A percentile compares a stretch with the other conserved stretches of the same genome.
These are phyloP conservation scores for Spinus pinus DNA, from an alignment of 2,797 vertebrate genomes.

Conservation along the genomic window DNA sequence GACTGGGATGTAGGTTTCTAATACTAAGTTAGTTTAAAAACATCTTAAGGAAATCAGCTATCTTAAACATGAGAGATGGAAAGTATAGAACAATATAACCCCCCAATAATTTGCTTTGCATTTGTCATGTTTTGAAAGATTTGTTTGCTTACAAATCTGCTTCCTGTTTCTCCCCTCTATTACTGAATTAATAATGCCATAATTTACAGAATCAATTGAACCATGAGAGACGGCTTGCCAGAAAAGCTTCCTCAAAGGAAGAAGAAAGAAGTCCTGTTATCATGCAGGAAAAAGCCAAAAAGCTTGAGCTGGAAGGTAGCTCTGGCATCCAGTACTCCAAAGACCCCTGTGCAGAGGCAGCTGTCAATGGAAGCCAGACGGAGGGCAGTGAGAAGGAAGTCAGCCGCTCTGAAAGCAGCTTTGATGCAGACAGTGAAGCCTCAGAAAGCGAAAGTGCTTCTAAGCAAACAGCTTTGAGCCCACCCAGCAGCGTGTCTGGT, in stretches of 20 bases:
- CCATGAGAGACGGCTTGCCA: conserved; percentile 77
- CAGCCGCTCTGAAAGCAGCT: conserved; percentile 87
- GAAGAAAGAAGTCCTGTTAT: conserved; percentile 77
- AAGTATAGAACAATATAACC: background rate
- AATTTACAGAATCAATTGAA: conserved; percentile 74
- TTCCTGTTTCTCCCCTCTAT: background rate
- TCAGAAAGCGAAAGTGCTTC: conserved; percentile 87
- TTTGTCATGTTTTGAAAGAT: background rate
- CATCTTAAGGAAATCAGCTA: background rate
- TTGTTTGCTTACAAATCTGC: background rate
- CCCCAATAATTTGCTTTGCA: background rate
- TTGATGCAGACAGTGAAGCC: conserved; percentile 93
- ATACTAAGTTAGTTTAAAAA: background rate
- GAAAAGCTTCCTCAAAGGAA: conserved; percentile 74
- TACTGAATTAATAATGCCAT: background rate
- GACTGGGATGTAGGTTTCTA: background rate
- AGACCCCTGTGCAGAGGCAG: background rate
- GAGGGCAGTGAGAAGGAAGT: conserved; percentile 89
- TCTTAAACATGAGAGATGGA: background rate
- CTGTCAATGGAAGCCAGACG: conserved; percentile 81
- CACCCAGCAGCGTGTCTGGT: background rate
- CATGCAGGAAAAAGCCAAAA: conserved; percentile 33
- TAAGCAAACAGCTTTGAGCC: background rate
- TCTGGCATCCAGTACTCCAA: background rate
- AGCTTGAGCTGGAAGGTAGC: conserved; percentile 63